Conservation (phyloP, 2,113 vertebrate species). For the Podarcis raffonei region DNA sequence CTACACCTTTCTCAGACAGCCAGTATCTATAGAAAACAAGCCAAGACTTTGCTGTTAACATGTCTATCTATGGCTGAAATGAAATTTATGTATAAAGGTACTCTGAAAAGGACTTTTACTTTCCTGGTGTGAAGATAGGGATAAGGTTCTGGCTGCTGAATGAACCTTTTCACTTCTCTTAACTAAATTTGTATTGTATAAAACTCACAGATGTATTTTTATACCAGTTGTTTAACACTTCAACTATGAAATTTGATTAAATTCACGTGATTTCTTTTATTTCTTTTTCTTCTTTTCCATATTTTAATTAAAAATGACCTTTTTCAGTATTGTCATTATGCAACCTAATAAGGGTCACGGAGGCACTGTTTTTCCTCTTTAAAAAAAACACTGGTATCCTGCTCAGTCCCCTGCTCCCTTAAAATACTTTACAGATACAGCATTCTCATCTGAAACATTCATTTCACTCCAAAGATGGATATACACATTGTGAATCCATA, state of each 20-base stretch:
- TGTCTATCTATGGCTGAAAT: neutral
- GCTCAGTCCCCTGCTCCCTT: neutral
- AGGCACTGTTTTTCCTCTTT: neutral
- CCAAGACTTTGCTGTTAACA: neutral
- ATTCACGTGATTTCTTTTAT: conserved; percentile 30
- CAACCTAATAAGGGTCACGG: neutral
- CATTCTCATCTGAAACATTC: neutral
- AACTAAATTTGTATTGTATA: conserved; percentile 40
- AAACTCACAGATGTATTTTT: conserved; percentile 54
- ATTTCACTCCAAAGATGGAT: neutral
- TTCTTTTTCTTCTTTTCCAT: conserved; percentile 48
- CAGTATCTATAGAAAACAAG: neutral
- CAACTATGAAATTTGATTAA: conserved; percentile 45
- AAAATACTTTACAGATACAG: neutral
- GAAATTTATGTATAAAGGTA: conserved; percentile 10
- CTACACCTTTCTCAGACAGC: conserved; percentile 18
- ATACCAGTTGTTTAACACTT: conserved; percentile 54
- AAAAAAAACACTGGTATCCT: neutral
- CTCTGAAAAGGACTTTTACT: conserved; percentile 8
- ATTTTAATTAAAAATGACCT: conserved; percentile 55
- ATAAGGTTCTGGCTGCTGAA: conserved; percentile 5
- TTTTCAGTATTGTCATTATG: neutral
- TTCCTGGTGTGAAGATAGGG: conserved; percentile 25
- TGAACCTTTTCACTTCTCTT: conserved; percentile 39
- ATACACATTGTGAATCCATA: neutral